phyloP scores from a whole-genome alignment of 2,797 vertebrate genomes.

The Hafferia zeledoni region DNA sequence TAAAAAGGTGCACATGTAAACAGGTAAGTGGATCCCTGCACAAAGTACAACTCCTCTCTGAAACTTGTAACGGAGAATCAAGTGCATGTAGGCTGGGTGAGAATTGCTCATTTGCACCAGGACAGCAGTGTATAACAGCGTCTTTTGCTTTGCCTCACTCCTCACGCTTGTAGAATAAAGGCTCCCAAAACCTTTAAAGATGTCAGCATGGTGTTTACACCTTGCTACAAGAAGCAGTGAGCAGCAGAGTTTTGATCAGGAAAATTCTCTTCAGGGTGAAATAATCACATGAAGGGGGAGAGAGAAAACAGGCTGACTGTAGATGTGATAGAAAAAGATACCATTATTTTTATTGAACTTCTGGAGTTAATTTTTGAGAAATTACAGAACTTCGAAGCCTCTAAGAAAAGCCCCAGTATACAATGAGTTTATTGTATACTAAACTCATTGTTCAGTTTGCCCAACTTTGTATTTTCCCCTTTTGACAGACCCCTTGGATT shows the following conservation, averaged over 20 bases:
- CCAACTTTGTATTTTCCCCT: neutral
- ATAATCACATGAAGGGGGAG: neutral
- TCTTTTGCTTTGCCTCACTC: neutral
- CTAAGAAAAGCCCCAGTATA: neutral
- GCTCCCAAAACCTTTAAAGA: neutral
- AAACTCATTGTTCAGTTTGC: neutral
- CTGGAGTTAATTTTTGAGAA: neutral
- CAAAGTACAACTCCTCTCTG: neutral
- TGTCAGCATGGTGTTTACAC: neutral
- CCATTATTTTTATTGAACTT: constrained; percentile 3
- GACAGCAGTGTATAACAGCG: neutral
- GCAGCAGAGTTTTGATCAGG: neutral
- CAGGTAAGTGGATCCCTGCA: neutral
- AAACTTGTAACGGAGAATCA: neutral
- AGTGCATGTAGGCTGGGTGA: neutral
- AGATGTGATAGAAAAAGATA: neutral
- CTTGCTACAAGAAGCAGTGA: neutral
- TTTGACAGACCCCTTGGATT: neutral
- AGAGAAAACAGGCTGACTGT: neutral
- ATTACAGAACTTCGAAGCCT: neutral
- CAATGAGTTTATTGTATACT: neutral
- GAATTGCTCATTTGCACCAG: neutral
- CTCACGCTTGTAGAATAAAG: neutral
- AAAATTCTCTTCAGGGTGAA: neutral
- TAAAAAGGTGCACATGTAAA: neutral